phyloP scores from a whole-genome alignment of 2,113 vertebrate genomes.

The Megaceryle maxima region DNA sequence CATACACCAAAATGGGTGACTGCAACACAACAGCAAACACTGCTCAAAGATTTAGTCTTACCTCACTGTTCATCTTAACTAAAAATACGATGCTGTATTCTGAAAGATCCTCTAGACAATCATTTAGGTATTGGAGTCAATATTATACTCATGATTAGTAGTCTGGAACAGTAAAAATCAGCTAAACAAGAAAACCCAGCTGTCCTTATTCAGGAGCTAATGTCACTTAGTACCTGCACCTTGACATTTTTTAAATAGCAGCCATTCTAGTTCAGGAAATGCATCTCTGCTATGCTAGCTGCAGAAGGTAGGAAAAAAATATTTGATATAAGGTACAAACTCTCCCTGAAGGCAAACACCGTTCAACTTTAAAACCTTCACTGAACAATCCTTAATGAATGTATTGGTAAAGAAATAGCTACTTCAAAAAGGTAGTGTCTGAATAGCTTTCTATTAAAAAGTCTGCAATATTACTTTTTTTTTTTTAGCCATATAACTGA shows the following conservation, averaged over 20 bases:
- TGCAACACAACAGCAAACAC: not conserved
- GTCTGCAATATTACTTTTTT: slow-evolving; percentile 28
- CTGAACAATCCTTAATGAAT: slow-evolving; percentile 27
- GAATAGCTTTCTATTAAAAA: slow-evolving; percentile 41
- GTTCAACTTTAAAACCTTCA: slow-evolving; percentile 37
- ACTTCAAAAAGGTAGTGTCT: slow-evolving; percentile 29
- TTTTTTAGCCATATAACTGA: slow-evolving; percentile 29
- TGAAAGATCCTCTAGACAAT: not conserved
- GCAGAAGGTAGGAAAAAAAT: slow-evolving; percentile 12
- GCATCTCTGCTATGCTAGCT: slow-evolving; percentile 1
- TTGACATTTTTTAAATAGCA: slow-evolving; percentile 39
- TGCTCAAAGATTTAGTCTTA: not conserved
- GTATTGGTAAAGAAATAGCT: slow-evolving; percentile 60
- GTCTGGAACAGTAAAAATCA: not conserved
- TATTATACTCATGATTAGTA: not conserved
- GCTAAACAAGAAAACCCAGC: not conserved
- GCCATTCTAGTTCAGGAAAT: slow-evolving; percentile 22
- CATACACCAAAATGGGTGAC: not conserved
- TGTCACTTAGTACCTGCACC: slow-evolving; percentile 9
- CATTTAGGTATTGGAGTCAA: not conserved
- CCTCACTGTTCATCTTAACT: not conserved
- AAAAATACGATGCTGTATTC: not conserved
- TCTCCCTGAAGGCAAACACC: slow-evolving; percentile 37
- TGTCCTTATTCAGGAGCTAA: slow-evolving; percentile 21
- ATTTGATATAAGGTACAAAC: slow-evolving; percentile 37